phyloP scores from a whole-genome alignment of 2,113 vertebrate genomes.

The Electrona antarctica region DNA sequence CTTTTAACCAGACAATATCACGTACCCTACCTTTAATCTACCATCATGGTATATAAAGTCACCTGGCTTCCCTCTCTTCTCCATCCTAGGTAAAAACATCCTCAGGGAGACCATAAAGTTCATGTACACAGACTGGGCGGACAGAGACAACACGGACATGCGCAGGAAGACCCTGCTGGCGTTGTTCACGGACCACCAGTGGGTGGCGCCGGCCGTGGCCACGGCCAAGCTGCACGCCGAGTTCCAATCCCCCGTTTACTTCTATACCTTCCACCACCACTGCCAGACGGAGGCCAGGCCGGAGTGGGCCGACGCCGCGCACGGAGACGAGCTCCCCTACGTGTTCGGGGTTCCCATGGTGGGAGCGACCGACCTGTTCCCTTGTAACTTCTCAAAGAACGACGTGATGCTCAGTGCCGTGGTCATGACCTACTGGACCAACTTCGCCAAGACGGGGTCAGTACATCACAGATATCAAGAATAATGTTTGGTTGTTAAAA shows the following conservation, averaged over 20 bases:
- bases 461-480: conserved; percentile 46
- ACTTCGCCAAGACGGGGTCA: conserved; percentile 94
- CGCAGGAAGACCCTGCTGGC: conserved; percentile 91
- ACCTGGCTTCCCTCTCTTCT: conserved; percentile 35
- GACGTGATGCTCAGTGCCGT: conserved; percentile 95
- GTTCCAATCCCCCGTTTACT: conserved; percentile 94
- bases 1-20: no score
- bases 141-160: conserved; percentile 95
- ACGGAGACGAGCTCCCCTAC: conserved; percentile 94
- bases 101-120: conserved; percentile 96
- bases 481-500: background rate
- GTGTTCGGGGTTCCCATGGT: conserved; percentile 97
- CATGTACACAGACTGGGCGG: conserved; percentile 98
- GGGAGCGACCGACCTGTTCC: conserved; percentile 93
- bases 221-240: conserved; percentile 96
- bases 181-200: conserved; percentile 95
- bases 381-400: conserved; percentile 98
- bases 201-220: conserved; percentile 94
- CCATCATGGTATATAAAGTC: background rate
- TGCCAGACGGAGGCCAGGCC: conserved; percentile 95
- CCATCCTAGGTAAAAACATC: conserved; percentile 85
- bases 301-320: conserved; percentile 93
- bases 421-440: conserved; percentile 98
- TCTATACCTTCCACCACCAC: conserved; percentile 98
- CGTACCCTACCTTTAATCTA: no score